These are phyloP conservation scores for Porites australiensis DNA, from an alignment of 64 coral and sea anemone genomes.

Conservation along the genomic window DNA sequence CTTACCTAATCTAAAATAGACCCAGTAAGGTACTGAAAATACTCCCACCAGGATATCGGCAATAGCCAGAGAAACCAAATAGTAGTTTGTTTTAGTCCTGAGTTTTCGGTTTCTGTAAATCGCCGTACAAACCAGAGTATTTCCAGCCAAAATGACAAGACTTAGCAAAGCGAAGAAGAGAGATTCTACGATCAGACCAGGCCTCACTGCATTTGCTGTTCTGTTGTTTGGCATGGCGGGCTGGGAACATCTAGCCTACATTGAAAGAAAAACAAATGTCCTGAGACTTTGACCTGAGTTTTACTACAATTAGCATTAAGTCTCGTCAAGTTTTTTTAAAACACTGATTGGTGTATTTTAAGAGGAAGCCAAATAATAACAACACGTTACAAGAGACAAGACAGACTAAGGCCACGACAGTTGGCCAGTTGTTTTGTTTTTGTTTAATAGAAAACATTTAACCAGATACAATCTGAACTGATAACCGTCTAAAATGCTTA, in stretches of 20 bases:
- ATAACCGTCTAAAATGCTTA: no score
- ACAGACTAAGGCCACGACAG: no score
- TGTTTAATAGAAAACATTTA: no score
- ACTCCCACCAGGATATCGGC: slow-evolving; percentile 86
- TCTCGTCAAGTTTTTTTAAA: no score
- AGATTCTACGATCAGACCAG: slow-evolving; percentile 46
- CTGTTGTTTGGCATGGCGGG: slow-evolving; percentile 4
- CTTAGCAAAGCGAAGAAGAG: slow-evolving; percentile 54
- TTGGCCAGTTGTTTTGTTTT: no score
- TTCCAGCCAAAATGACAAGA: slow-evolving; percentile 77
- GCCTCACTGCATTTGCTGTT: neutral
- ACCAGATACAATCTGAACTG: no score
- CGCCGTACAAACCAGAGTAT: slow-evolving; percentile 86
- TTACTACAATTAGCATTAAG: neutral
- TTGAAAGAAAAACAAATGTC: neutral
- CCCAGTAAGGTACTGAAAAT: slow-evolving; percentile 83
- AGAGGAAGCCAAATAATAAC: no score
- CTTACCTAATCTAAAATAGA: slow-evolving; percentile 91
- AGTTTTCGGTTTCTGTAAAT: slow-evolving; percentile 82
- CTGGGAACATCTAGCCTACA: neutral
- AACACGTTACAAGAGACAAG: no score
- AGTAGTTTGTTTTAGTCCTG: slow-evolving; percentile 90
- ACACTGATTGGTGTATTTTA: no score
- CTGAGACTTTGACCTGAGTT: no score
- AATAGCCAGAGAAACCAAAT: slow-evolving; percentile 69